Evolutionary conservation across 1,140 invertebrate species (phyloP).

Genomic region (Drosophila nikananu): DNA sequence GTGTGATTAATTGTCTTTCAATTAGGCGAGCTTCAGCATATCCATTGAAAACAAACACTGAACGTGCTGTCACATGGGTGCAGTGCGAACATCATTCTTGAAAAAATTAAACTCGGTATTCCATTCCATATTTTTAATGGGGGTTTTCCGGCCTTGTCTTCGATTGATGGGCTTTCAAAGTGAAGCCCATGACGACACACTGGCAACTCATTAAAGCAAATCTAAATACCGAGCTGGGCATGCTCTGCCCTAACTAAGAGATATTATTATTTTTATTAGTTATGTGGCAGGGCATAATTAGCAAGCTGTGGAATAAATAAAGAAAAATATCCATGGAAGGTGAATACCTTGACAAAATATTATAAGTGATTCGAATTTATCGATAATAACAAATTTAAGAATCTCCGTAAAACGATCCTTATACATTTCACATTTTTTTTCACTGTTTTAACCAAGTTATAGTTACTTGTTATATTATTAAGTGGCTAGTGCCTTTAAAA

Average conservation of each 20-base stretch:
- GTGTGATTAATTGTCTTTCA: slow-evolving; percentile 59
- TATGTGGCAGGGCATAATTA: slow-evolving; percentile 1
- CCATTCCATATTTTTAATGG: slow-evolving; percentile 17
- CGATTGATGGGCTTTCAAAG: neutral
- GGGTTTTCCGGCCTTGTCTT: slow-evolving; percentile 16
- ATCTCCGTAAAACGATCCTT: neutral
- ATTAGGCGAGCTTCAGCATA: slow-evolving; percentile 31
- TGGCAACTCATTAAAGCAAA: neutral
- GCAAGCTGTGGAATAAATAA: neutral
- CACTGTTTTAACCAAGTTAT: neutral
- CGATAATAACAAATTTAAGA: too few relatives aligned
- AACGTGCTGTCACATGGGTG: slow-evolving; percentile 32
- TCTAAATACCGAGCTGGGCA: slow-evolving; percentile 5
- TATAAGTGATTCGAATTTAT: neutral
- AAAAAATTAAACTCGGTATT: neutral
- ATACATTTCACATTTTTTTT: neutral
- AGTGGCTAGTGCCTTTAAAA: neutral
- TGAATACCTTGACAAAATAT: slow-evolving; percentile 1
- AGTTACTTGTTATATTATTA: neutral
- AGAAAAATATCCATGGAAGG: neutral
- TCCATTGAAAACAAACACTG: slow-evolving; percentile 22
- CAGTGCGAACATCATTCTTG: slow-evolving; percentile 18
- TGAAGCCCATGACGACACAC: neutral
- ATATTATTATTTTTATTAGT: slow-evolving; percentile 5
- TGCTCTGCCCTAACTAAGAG: neutral